phyloP scores from a whole-genome alignment of 2,113 vertebrate species.

The Bubo bubo region DNA sequence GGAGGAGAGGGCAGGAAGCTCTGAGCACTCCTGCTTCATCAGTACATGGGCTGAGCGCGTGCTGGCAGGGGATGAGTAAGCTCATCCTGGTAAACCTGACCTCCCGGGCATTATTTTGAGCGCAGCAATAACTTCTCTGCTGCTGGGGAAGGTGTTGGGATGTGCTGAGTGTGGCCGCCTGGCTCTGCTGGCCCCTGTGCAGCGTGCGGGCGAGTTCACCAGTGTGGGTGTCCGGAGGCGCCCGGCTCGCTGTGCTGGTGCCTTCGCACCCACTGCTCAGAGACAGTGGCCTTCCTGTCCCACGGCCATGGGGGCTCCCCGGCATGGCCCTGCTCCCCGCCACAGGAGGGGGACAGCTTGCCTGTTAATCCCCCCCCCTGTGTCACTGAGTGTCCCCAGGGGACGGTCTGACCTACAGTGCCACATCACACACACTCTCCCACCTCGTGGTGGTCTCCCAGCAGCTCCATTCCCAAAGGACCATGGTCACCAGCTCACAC shows the following conservation, averaged over 20 bases:
- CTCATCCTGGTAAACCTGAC: neutral
- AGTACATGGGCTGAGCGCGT: neutral
- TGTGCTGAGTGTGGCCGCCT: neutral
- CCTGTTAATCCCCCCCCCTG: neutral
- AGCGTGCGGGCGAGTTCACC: neutral
- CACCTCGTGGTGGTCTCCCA: neutral
- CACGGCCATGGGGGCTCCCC: rapidly evolving
- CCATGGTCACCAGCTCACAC: neutral
- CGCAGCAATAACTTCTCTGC: neutral
- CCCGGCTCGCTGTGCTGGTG: neutral
- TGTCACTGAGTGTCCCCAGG: neutral
- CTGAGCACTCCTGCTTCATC: neutral
- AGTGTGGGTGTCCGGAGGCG: neutral
- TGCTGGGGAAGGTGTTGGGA: neutral
- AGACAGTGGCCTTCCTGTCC: neutral
- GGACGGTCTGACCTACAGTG: neutral
- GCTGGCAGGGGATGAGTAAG: neutral
- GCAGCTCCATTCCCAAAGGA: neutral
- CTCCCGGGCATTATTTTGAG: neutral
- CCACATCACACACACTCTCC: neutral
- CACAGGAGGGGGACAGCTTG: neutral
- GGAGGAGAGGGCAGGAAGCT: neutral
- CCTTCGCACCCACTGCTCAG: neutral
- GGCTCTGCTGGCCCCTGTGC: rapidly evolving
- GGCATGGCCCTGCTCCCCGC: neutral